phyloP scores from a whole-genome alignment of 1,140 invertebrate genomes.

The Lasioglossum baleicum region DNA sequence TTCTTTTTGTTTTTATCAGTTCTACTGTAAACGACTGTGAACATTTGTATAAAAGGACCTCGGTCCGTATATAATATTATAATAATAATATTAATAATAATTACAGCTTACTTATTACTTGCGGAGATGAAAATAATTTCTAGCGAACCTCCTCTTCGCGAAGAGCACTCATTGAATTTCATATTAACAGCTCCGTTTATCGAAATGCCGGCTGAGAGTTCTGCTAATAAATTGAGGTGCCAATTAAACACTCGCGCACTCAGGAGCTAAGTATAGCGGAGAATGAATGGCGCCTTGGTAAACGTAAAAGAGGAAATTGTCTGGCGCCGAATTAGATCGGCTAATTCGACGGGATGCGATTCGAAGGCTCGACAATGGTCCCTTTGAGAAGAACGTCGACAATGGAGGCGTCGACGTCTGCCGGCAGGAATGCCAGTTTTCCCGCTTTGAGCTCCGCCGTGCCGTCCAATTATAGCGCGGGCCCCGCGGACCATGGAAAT shows the following conservation, averaged over 20 bases:
- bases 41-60: too few relatives aligned
- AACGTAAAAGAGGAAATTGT: neutral
- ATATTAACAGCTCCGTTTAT: too few relatives aligned
- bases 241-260: neutral
- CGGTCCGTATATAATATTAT: too few relatives aligned
- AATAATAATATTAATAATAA: too few relatives aligned
- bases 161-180: too few relatives aligned
- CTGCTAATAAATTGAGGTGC: neutral
- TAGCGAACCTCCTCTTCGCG: too few relatives aligned
- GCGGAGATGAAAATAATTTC: too few relatives aligned
- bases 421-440: neutral
- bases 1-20: too few relatives aligned
- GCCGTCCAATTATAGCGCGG: slow-evolving; percentile 16
- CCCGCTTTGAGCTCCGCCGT: neutral
- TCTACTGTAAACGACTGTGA: too few relatives aligned
- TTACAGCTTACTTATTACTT: too few relatives aligned
- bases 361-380: slow-evolving; percentile 14
- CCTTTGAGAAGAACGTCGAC: slow-evolving; percentile 21
- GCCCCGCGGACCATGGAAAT: slow-evolving; percentile 10
- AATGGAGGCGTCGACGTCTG: slow-evolving; percentile 17
- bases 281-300: neutral
- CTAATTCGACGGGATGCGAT: neutral
- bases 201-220: neutral
- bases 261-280: neutral
- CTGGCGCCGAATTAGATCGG: neutral